These are phyloP conservation scores for Apus apus DNA, from an alignment of 2,113 vertebrate genomes.

Conservation along the genomic window DNA sequence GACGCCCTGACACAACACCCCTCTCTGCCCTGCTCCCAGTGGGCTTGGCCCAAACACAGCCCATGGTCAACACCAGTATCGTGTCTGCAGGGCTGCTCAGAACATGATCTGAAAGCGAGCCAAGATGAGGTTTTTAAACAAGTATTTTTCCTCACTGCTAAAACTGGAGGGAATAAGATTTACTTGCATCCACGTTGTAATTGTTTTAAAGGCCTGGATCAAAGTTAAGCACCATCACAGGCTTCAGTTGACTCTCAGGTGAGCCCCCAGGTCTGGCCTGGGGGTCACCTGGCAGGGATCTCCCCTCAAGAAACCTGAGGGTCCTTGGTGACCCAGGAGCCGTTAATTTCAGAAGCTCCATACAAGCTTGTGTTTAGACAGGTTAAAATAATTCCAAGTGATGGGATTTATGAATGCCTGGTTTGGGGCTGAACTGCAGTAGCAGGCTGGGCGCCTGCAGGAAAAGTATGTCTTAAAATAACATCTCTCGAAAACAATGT, in stretches of 20 bases:
- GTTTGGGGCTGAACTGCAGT: background rate
- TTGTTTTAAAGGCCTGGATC: background rate
- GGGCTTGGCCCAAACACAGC: fast-evolving
- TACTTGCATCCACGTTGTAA: background rate
- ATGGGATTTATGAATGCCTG: background rate
- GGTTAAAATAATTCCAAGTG: background rate
- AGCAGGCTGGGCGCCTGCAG: background rate
- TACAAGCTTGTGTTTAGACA: background rate
- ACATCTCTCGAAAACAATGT: background rate
- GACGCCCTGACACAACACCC: fast-evolving
- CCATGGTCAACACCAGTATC: fast-evolving
- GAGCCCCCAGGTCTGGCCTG: background rate
- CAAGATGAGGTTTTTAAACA: background rate
- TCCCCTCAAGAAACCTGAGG: background rate
- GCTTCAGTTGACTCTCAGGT: fast-evolving
- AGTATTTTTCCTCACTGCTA: background rate
- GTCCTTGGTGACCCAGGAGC: too few relatives aligned
- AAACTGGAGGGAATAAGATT: background rate
- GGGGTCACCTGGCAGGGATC: background rate
- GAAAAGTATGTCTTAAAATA: constrained; percentile 19
- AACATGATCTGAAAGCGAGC: fast-evolving
- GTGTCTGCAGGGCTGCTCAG: fast-evolving
- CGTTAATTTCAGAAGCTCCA: fast-evolving
- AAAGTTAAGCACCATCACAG: background rate
- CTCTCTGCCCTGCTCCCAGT: fast-evolving